Base-by-base conservation (phyloP, 2,113 vertebrate species). In the Ameiurus melas region DNA sequence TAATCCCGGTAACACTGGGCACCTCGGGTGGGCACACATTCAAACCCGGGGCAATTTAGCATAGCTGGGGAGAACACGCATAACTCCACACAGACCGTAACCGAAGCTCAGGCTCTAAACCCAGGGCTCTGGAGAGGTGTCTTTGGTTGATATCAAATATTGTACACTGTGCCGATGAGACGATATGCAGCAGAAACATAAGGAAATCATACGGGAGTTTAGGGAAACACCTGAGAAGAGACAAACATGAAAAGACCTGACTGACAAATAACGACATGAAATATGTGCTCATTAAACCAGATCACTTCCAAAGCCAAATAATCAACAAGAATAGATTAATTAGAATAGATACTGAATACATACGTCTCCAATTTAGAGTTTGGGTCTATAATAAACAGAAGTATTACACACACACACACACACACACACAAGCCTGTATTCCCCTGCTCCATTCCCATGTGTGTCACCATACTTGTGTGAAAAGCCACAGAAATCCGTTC, bases 401-500 rank as follows among this genome's bases (percentile, higher is more conserved):
- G 19, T 43, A 73, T 22, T 73, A 7, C 17, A 71, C 39, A 30
- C 22, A 19, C 16, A 53, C 43, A 85, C 83, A 7, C 17, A 71
- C 39, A 30, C 22, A 19, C 16, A 53, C 43, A 85, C 83, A 77
- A 47, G 27, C 22, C 43, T 78, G 14, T n/a, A 51, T n/a, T 79
- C 27, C 27, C 13, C 27, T 79, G 77, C 14, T 55, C 47, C 17
- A 7, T 7, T 79, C 30, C 51, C n/a, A 2, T 36, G 36, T 36
- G 36, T 36, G 36, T 83, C n/a, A 60, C 47, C 81, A 85, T 33
- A 71, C 62, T 57, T 43, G 73, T 86, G 51, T 86, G 79, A 89
- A 83, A 71, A 51, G 17, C 78, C 77, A 83, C 47, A 68, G 75
- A 83, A 89, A 89, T 84, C 55, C 60, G 71, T 55, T 66, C 66